A percentile compares a stretch with the other conserved stretches of the same genome.
Evolutionary conservation across 2,888 invertebrate species (phyloP).

Genomic region (Leptopilina syphax): DNA sequence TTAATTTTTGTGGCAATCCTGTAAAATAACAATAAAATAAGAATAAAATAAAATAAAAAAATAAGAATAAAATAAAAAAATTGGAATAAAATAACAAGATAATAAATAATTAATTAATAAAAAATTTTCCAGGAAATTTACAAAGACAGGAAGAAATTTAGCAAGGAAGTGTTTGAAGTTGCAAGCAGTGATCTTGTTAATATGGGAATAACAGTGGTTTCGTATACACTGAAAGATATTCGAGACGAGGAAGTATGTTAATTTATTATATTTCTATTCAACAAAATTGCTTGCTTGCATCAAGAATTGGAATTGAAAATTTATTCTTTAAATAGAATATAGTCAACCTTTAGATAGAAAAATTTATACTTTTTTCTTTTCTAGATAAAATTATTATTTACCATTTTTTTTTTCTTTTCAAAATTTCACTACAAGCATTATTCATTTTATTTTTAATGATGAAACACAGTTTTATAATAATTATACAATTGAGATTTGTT

Average conservation of each 20-base stretch:
- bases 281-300: conserved; percentile 40
- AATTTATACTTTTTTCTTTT: neutral
- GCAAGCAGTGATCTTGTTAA: conserved; percentile 96
- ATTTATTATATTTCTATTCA: conserved; percentile 9
- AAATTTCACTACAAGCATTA: conserved; percentile 38
- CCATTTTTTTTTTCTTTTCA: conserved; percentile 43
- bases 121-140: conserved; percentile 85
- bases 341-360: conserved; percentile 18
- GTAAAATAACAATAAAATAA: too few species aligned
- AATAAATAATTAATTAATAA: neutral
- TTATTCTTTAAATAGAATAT: conserved; percentile 14
- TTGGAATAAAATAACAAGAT: too few species aligned
- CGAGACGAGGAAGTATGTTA: conserved; percentile 92
- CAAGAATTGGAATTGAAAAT: conserved; percentile 21
- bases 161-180: conserved; percentile 95
- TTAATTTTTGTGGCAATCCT: too few species aligned
- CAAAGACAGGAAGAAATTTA: conserved; percentile 96
- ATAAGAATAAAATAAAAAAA: neutral
- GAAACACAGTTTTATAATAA: conserved; percentile 47
- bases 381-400: neutral
- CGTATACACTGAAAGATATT: conserved; percentile 95
- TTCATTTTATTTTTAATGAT: conserved; percentile 41
- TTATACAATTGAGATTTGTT: conserved; percentile 65
- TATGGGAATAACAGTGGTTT: conserved; percentile 97
- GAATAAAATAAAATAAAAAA: too few species aligned